These are phyloP conservation scores for Dromaius novaehollandiae DNA, from an alignment of 2,113 vertebrate species.

Conservation along the genomic window DNA sequence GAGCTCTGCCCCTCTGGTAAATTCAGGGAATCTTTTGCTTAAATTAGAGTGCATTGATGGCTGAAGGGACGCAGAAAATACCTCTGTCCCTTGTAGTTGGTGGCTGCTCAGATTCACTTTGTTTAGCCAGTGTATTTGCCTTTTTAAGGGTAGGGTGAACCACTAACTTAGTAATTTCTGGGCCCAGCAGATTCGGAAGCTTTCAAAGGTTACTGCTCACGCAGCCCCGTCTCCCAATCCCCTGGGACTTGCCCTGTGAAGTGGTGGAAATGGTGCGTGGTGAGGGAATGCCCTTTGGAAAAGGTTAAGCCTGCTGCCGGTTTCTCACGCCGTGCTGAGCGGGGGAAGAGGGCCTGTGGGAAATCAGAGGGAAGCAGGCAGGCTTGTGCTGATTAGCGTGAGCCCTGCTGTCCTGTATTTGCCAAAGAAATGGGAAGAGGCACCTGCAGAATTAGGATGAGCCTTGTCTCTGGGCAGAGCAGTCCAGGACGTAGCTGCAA, in stretches of 20 bases:
- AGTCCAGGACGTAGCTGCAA: accelerated
- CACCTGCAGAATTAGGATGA: accelerated
- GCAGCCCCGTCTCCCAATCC: not conserved
- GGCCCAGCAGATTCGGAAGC: not conserved
- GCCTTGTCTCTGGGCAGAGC: no score
- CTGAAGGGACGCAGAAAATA: not conserved
- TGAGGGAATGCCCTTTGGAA: slow-evolving; percentile 62
- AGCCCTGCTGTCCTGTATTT: accelerated
- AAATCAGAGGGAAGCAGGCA: not conserved
- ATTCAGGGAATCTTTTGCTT: not conserved
- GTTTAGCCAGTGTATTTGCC: not conserved
- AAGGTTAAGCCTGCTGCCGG: slow-evolving; percentile 41
- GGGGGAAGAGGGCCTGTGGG: not conserved
- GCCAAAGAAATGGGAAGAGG: accelerated
- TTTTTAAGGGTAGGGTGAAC: not conserved
- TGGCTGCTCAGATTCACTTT: not conserved
- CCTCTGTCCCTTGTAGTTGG: not conserved
- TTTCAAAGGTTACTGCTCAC: slow-evolving; percentile 35
- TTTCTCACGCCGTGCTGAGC: not conserved
- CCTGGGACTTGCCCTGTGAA: not conserved
- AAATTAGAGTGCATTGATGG: not conserved
- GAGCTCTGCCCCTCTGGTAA: not conserved
- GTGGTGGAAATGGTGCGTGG: not conserved
- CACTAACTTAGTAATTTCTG: not conserved
- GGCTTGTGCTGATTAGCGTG: accelerated